These are phyloP conservation scores for Musca domestica DNA, from an alignment of 1,140 invertebrate species.

Conservation along the genomic window DNA sequence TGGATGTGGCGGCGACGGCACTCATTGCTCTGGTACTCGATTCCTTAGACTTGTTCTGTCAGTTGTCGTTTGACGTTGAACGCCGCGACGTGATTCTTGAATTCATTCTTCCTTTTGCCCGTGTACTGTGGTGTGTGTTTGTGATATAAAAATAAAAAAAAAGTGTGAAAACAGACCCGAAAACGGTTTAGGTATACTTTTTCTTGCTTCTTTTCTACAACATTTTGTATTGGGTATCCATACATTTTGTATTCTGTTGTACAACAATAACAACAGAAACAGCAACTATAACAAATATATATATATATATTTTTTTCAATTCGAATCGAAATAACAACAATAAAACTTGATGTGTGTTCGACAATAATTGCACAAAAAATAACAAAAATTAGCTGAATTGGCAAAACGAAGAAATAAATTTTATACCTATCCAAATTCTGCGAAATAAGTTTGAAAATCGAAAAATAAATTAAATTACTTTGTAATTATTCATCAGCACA, in stretches of 20 bases:
- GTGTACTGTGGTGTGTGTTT: slow-evolving; percentile 1
- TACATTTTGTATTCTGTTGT: background rate
- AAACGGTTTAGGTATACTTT: slow-evolving; percentile 14
- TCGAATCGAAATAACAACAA: too few relatives aligned
- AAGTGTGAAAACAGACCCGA: background rate
- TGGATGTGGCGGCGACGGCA: slow-evolving; percentile 8
- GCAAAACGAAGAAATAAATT: too few relatives aligned
- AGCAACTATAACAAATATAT: too few relatives aligned
- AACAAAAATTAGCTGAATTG: too few relatives aligned
- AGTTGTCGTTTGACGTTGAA: slow-evolving; percentile 11
- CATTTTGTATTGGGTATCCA: background rate
- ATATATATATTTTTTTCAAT: background rate
- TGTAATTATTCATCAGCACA: too few relatives aligned
- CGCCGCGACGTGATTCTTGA: slow-evolving; percentile 10
- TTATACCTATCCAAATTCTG: too few relatives aligned
- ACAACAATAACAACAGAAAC: background rate
- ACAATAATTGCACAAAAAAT: too few relatives aligned
- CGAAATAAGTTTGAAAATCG: too few relatives aligned
- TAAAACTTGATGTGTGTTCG: too few relatives aligned
- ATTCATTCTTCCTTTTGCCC: slow-evolving; percentile 14
- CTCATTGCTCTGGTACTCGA: background rate
- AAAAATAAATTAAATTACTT: too few relatives aligned
- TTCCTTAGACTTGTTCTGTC: slow-evolving; percentile 17
- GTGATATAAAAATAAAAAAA: slow-evolving; percentile 4
- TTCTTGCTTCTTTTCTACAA: background rate